Evolutionary conservation across 2,888 invertebrate species (phyloP).

Genomic region (Stenolophus ochropezus): DNA sequence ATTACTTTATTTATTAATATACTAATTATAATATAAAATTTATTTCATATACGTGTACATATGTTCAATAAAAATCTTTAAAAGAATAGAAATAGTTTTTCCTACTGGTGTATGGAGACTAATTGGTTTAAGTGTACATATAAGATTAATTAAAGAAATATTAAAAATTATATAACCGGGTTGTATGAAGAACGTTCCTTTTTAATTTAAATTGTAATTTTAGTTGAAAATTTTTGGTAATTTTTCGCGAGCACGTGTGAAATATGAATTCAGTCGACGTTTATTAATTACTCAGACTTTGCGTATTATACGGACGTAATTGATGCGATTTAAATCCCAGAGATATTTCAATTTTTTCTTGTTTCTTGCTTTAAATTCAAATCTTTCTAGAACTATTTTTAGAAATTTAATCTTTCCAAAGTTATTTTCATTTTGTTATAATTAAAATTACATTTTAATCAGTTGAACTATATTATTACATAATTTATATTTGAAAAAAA

Average conservation of each 20-base stretch:
- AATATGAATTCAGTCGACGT: conserved; percentile 34
- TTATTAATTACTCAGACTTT: conserved; percentile 19
- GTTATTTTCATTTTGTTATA: not conserved
- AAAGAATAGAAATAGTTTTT: too few species aligned
- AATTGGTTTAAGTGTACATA: too few species aligned
- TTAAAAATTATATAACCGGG: not conserved
- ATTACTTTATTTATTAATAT: too few species aligned
- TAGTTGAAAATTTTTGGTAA: conserved; percentile 36
- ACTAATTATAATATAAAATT: too few species aligned
- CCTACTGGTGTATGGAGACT: too few species aligned
- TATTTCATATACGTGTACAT: too few species aligned
- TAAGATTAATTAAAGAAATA: too few species aligned
- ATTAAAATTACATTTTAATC: not conserved
- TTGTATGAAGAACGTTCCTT: not conserved
- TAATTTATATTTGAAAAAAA: not conserved
- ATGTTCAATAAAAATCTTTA: too few species aligned
- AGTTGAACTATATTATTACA: not conserved
- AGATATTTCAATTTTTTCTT: conserved; percentile 17
- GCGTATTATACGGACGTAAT: conserved; percentile 2
- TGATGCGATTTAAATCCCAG: conserved; percentile 34
- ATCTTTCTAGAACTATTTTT: conserved; percentile 13
- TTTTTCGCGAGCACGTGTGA: conserved; percentile 1
- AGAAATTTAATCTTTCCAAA: conserved; percentile 1
- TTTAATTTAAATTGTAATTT: conserved; percentile 38
- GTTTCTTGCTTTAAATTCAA: not conserved